Evolutionary conservation across 2,113 vertebrate species (phyloP), one percentile per base, ranked within the genome.

Genomic region (Colaptes auratus): DNA sequence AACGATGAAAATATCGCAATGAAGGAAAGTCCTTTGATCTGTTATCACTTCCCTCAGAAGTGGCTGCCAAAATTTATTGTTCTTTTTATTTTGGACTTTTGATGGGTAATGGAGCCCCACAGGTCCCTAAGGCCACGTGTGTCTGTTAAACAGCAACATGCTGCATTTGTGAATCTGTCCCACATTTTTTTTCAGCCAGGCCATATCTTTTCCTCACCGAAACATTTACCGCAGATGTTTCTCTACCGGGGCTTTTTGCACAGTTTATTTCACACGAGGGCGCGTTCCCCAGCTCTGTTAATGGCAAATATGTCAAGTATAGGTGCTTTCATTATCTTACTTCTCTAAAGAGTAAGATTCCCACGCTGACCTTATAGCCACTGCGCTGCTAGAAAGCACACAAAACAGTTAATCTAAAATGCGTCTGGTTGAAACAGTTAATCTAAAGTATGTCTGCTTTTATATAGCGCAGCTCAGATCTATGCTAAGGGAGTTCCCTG

Each of bases 11-110:
- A 98, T 97, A 98, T 93, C 9, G 79, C 91, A 97, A 95, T 97
- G 97, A 97, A 98, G 94, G 81, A 52, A 94, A 96, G 78, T 77
- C 77, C 96, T 98, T 97, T 98, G 97, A 98, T 98, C 97, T 97
- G 86, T 97, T 98, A 97, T 97, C 97, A 76, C 78, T 97, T 95
- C 72, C 81, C 46, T 96, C 90, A 88, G 91, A 96, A 93, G 74
- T 86, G 84, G 93, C 90, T 96, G 96, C 97, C 91, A 96, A 76
- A 97, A 96, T 94, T 91, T 96, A 95, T 96, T 97, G 97, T 97
- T 73, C 92, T 75, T 82, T 93, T 82, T 52, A 95, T 97, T 97
- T 96, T 97, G 84, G 96, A 95, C 96, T 93, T 95, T 92, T 89
- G 90, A 92, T 59, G 2, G 92, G 90, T 65, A 95, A 86, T 88